A percentile compares a stretch with the other conserved stretches of the same genome.
These are phyloP conservation scores for Actenoides hombroni DNA, from an alignment of 2,113 vertebrate genomes.

Conservation along the genomic window DNA sequence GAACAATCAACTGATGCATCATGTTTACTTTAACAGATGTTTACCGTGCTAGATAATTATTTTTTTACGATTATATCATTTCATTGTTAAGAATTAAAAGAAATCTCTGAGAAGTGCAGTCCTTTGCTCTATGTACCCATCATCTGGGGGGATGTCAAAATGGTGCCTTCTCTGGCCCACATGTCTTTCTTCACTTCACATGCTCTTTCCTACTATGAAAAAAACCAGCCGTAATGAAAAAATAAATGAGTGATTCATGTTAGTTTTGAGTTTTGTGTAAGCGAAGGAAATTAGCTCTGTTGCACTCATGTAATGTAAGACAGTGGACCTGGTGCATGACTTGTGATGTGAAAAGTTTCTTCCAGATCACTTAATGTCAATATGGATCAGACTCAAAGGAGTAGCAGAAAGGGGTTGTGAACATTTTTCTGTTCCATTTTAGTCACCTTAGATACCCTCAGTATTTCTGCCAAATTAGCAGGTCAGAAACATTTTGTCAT, in stretches of 20 bases:
- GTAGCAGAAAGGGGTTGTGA: background rate
- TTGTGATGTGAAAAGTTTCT: background rate
- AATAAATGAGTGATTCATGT: background rate
- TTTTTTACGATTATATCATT: background rate
- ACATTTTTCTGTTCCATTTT: background rate
- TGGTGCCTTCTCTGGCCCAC: background rate
- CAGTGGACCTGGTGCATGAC: rapidly evolving
- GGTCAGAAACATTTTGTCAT: background rate
- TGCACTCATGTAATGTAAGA: background rate
- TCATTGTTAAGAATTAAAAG: background rate
- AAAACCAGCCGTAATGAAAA: background rate
- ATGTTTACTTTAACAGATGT: background rate
- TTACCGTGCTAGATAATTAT: background rate
- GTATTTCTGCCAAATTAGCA: background rate
- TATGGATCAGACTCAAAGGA: background rate
- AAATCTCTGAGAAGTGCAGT: background rate
- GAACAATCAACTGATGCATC: background rate
- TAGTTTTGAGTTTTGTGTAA: background rate
- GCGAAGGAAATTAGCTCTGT: background rate
- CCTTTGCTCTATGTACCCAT: background rate
- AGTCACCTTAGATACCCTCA: background rate
- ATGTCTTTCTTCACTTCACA: background rate
- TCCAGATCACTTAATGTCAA: background rate
- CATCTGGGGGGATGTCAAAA: background rate
- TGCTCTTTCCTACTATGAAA: background rate